Percentiles rank a stretch among this genome's conserved stretches.
Evolutionary conservation across 2,797 vertebrate genomes (phyloP).

Genomic region (Halcyon badia): DNA sequence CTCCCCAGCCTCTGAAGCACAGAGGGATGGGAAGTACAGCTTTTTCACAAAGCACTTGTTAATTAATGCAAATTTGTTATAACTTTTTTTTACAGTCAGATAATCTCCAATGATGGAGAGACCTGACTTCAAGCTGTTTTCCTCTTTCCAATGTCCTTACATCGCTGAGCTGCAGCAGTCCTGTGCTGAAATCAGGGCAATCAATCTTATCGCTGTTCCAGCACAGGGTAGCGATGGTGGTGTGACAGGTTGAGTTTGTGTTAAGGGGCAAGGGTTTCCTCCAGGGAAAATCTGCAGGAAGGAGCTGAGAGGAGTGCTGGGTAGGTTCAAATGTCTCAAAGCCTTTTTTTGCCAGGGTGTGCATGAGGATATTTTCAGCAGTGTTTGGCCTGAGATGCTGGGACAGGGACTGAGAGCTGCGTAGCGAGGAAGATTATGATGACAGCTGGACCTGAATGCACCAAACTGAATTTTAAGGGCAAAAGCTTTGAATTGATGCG

Average conservation of each 20-base stretch:
- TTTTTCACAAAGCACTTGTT: neutral
- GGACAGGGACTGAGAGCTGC: too few species aligned
- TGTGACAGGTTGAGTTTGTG: neutral
- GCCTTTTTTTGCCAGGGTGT: rapidly evolving
- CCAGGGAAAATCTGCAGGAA: neutral
- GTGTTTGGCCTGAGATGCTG: neutral
- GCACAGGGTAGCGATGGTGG: rapidly evolving
- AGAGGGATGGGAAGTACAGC: neutral
- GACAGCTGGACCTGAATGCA: neutral
- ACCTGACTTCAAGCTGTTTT: neutral
- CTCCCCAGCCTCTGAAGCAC: neutral
- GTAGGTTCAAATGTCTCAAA: neutral
- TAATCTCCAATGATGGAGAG: neutral
- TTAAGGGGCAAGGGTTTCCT: neutral
- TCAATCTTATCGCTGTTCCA: rapidly evolving
- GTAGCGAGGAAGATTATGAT: neutral
- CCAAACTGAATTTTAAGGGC: neutral
- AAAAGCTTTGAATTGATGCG: neutral
- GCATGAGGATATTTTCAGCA: neutral
- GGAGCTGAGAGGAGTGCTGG: neutral
- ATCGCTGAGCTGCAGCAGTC: neutral
- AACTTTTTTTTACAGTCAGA: neutral
- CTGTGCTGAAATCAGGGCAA: neutral
- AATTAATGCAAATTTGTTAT: neutral
- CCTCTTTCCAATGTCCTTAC: neutral